Conservation (phyloP, 1,140 invertebrate genomes). For the Drosophila aff. region DNA sequence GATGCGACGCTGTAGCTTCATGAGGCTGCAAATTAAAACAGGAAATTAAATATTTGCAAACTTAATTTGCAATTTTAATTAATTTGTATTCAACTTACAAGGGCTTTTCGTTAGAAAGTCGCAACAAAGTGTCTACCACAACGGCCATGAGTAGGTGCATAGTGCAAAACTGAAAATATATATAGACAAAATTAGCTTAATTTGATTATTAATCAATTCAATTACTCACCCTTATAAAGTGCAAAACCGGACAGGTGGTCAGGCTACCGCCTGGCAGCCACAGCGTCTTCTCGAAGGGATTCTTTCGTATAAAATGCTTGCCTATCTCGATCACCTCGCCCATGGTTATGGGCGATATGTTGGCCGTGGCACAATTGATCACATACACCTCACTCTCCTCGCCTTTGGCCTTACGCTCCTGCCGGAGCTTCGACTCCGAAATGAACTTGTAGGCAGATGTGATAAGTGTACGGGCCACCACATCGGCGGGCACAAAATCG, state of each 20-base stretch:
- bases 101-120: conserved; percentile 88
- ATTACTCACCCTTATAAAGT: conserved; percentile 86
- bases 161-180: conserved; percentile 62
- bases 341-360: conserved; percentile 90
- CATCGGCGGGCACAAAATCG: conserved; percentile 95
- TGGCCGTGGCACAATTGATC: conserved; percentile 89
- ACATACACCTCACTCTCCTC: conserved; percentile 85
- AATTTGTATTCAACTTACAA: conserved; percentile 87
- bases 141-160: conserved; percentile 76
- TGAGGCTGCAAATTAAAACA: conserved; percentile 86
- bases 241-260: conserved; percentile 85
- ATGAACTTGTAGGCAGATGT: conserved; percentile 89
- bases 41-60: not conserved
- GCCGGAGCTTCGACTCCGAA: not conserved
- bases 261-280: conserved; percentile 88
- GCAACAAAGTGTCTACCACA: conserved; percentile 66
- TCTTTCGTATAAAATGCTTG: conserved; percentile 85
- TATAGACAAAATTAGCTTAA: not conserved
- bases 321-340: conserved; percentile 87
- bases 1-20: conserved; percentile 92
- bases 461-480: conserved; percentile 93
- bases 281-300: conserved; percentile 89
- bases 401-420: not conserved
- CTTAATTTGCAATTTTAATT: not conserved
- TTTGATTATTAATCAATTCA: not conserved